Evolutionary conservation across 2,888 invertebrate genomes (phyloP), one percentile per base, ranked within the genome.

Genomic region (Philonicus albiceps): DNA sequence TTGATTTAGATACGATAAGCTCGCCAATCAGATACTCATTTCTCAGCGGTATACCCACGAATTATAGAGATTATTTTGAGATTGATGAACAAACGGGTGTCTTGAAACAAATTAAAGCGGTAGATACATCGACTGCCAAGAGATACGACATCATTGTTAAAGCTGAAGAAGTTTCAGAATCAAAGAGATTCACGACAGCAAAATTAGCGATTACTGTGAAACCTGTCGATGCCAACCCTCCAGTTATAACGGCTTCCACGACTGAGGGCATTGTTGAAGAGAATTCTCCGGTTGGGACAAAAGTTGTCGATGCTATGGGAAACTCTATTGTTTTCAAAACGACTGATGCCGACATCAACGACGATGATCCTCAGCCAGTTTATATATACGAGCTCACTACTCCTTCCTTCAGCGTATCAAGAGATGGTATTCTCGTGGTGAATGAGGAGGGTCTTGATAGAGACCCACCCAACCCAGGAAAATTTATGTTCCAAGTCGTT

Each of bases 1-100:
- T 97, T 0, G 98, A 98, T 91, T 96, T 97, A 95, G 98, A 98
- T 90, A 97, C 97, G 0, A 94, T 98, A 74, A 96, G 97, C 90
- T 95, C 97, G 0, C 95, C 96, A 0, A 97, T 98, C 88, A 94
- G 94, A 85, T 98, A 97, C 91, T 95, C 95, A 86, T 97, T 98
- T 90, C 94, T 96, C 16, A 96, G 95, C 88, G 98, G 97, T 0
- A 95, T 94, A 88, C 98, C 97, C 0, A 93, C 95, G 8, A 94
- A 95, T 87, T 98, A 96, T 93, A 93, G 93, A 0, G 96, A 96
- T 13, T 97, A 96, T 91, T 98, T 98, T 92, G 94, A 96, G 88
- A 97, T 98, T 89, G 96, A 98, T 91, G 94, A 95, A 0, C 94
- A 94, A 86, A 96, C 96, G 0, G 98, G 97, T 0, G 95, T 96